Evolutionary conservation across 1,140 invertebrate genomes (phyloP).

Genomic region (Drosophila repleta): DNA sequence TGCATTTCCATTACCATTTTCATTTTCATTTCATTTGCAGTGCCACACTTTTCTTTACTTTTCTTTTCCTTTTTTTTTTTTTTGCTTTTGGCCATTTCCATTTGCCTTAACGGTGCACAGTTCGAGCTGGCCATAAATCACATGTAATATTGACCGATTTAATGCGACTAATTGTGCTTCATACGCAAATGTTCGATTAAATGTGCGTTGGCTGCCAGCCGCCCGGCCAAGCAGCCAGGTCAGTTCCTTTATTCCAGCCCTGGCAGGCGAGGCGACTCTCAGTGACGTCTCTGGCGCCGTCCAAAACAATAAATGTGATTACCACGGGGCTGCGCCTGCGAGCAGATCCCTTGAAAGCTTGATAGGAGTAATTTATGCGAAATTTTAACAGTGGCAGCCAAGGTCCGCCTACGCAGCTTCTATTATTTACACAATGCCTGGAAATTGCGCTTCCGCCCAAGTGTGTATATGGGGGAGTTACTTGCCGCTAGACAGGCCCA

Average conservation of each 20-base stretch:
- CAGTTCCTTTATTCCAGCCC: too few relatives aligned
- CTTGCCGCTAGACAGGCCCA: constrained; percentile 47
- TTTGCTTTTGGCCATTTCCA: constrained; percentile 39
- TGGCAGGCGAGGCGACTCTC: too few relatives aligned
- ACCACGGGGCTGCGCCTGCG: constrained; percentile 26
- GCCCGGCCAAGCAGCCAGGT: constrained; percentile 24
- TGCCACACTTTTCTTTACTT: not conserved
- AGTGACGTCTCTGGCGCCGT: not conserved
- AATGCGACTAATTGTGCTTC: constrained; percentile 75
- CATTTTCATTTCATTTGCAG: constrained; percentile 52
- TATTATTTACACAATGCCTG: constrained; percentile 44
- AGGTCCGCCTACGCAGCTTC: constrained; percentile 56
- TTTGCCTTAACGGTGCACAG: constrained; percentile 24
- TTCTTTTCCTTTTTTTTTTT: not conserved
- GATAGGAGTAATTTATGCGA: constrained; percentile 69
- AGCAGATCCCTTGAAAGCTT: constrained; percentile 27
- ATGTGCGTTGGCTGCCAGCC: constrained; percentile 12
- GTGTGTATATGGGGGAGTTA: not conserved
- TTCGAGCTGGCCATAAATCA: constrained; percentile 61
- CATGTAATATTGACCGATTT: constrained; percentile 67
- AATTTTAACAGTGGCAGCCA: constrained; percentile 64
- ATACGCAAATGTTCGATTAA: constrained; percentile 75
- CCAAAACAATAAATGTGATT: constrained; percentile 57
- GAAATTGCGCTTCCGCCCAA: not conserved
- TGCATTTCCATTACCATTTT: constrained; percentile 79